Percentiles rank a stretch among this genome's conserved stretches.
phyloP scores from a whole-genome alignment of 1,140 invertebrate genomes.

The Eumeta japonica region DNA sequence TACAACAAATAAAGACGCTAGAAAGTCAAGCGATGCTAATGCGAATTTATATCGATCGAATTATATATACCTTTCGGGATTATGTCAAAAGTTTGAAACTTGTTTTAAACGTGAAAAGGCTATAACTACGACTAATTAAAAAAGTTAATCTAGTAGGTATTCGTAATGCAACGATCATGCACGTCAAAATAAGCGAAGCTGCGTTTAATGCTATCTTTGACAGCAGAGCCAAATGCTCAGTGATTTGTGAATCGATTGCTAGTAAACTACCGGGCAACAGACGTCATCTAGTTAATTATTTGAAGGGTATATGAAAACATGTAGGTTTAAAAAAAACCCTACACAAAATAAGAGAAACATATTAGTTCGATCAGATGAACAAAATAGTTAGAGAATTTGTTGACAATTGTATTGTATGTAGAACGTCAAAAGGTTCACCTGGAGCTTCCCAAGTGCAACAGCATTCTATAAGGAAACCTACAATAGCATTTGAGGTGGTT shows the following conservation, averaged over 20 bases:
- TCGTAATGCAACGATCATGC: conserved; percentile 8
- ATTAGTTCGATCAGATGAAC: conserved; percentile 5
- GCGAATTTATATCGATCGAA: neutral
- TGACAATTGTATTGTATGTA: conserved; percentile 9
- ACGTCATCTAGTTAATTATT: conserved; percentile 11
- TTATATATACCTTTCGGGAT: conserved; percentile 6
- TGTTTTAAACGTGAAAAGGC: conserved; percentile 12
- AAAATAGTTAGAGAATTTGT: conserved; percentile 3
- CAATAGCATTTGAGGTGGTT: conserved; percentile 4
- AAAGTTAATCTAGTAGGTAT: conserved; percentile 14
- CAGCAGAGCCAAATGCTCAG: conserved; percentile 14
- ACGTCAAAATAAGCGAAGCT: too few relatives aligned
- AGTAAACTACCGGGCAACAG: conserved; percentile 15
- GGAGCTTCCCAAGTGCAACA: conserved; percentile 10
- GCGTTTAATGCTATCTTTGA: conserved; percentile 16
- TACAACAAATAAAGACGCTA: too few relatives aligned
- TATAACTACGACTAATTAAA: conserved; percentile 8
- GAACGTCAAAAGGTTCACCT: conserved; percentile 11
- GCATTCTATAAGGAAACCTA: conserved; percentile 7
- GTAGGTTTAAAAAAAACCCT: conserved; percentile 14
- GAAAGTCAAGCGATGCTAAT: too few relatives aligned
- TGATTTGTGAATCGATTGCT: too few relatives aligned
- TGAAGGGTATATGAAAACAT: conserved; percentile 15
- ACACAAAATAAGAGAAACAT: conserved; percentile 2
- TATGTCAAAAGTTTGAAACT: conserved; percentile 15